Evolutionary conservation across 2,113 vertebrate genomes (phyloP), one percentile per base, ranked within the genome.

Genomic region (Marmota monax): DNA sequence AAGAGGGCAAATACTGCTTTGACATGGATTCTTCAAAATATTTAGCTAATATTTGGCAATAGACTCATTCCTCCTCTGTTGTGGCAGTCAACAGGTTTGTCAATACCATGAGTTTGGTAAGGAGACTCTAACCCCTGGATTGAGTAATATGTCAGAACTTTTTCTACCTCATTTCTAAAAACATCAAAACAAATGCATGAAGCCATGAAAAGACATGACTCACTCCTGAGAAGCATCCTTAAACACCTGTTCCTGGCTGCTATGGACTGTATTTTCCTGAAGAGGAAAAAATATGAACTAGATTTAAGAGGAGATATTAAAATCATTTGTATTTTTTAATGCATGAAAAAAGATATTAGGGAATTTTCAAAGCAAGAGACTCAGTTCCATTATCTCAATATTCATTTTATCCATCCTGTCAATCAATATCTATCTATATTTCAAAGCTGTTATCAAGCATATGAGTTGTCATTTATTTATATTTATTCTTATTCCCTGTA

Each of bases 241-340:
- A 5, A 90, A 2, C 29, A 63, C 73, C 32, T 58, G 0, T 72
- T 94, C 10, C 84, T 92, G 32, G 12, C 32, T 80, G 14, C 20
- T 70, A 25, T 48, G 17, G 22, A 70, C 22, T 87, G 16, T 14
- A 0, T 12, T 90, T 9, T 79, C 5, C 10, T 83, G 22, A 56
- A 79, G 53, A 92, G 56, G 4, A 73, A 90, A 83, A 48, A 63
- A 61, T 53, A 20, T 42, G 2, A 80, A 48, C 45, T 92, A n/a
- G 11, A n/a, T 51, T 90, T 97, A 58, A n/a, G 34, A 70, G 76
- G 79, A 42, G 32, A 90, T 87, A 74, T 74, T 79, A 79, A 76
- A 79, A 14, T 7, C 3, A 82, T 63, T 83, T 92, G 78, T 91
- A 18, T 63, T 69, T 95, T 78, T 95, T 7, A 86, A 91, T 23